Conservation (phyloP, 1,140 invertebrate genomes). For the Ceratitis capitata region DNA sequence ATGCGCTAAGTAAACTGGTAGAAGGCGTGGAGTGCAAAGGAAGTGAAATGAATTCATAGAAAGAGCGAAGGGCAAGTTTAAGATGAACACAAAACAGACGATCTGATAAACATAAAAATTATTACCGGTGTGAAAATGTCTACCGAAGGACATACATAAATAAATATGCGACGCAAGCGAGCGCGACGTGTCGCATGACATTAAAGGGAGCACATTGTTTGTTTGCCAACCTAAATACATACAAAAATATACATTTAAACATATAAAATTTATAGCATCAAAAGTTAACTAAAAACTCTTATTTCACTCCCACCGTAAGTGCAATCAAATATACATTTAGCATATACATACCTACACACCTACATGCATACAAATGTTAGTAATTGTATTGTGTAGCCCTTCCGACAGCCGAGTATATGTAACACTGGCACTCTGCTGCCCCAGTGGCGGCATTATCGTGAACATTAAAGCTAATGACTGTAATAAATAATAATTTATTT, state of each 20-base stretch:
- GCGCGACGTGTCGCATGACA: background rate
- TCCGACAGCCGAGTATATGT: background rate
- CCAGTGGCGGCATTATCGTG: slow-evolving; percentile 5
- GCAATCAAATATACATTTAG: background rate
- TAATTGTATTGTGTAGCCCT: background rate
- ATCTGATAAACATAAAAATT: slow-evolving; percentile 26
- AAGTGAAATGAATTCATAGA: slow-evolving; percentile 7
- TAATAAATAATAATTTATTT: slow-evolving; percentile 33
- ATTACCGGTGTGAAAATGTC: background rate
- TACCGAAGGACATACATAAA: background rate
- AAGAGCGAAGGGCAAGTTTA: background rate
- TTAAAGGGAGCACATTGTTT: background rate
- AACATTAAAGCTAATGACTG: slow-evolving; percentile 23
- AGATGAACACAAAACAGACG: background rate
- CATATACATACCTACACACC: background rate
- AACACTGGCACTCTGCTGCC: background rate
- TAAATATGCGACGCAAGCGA: background rate
- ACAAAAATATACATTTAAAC: background rate
- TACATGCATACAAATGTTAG: background rate
- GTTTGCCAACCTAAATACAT: background rate
- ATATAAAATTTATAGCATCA: background rate
- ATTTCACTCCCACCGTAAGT: background rate
- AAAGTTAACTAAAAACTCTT: background rate
- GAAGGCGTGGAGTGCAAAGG: background rate
- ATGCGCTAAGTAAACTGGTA: background rate